Percentiles rank a stretch among this genome's conserved stretches.
phyloP scores from a whole-genome alignment of 2,113 vertebrate species.

The Eclectus roratus region DNA sequence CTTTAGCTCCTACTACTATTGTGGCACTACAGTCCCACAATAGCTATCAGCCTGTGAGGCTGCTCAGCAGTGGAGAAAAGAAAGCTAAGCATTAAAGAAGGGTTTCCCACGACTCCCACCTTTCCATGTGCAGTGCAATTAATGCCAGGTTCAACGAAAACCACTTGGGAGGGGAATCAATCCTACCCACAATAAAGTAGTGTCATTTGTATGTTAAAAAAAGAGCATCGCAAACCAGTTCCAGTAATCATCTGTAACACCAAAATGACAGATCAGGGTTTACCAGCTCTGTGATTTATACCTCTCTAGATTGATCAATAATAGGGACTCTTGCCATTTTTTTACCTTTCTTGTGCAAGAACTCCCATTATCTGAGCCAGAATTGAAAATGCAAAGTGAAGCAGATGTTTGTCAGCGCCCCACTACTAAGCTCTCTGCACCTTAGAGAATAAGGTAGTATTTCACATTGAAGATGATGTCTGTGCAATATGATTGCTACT shows the following conservation, averaged over 20 bases:
- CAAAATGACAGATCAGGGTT: background rate
- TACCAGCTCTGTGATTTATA: background rate
- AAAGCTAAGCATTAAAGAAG: background rate
- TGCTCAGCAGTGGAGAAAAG: background rate
- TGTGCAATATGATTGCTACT: background rate
- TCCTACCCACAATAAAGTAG: background rate
- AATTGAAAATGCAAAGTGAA: slow-evolving; percentile 21
- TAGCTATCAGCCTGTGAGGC: background rate
- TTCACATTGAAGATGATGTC: background rate
- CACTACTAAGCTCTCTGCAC: background rate
- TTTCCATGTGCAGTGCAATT: background rate
- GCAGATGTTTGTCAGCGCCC: background rate
- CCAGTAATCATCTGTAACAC: slow-evolving; percentile 20
- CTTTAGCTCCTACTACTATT: background rate
- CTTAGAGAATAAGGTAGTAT: background rate
- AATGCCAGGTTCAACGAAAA: background rate
- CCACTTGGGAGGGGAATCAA: background rate
- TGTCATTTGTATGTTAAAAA: slow-evolving; percentile 1
- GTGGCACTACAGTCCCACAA: background rate
- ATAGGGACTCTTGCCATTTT: slow-evolving; percentile 13
- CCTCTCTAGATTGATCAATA: slow-evolving; percentile 20
- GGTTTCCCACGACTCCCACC: background rate
- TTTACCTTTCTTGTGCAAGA: background rate
- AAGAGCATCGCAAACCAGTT: background rate
- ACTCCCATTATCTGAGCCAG: slow-evolving; percentile 3